Base-by-base conservation (phyloP, 2,888 invertebrate genomes). In the Tuta absoluta region DNA sequence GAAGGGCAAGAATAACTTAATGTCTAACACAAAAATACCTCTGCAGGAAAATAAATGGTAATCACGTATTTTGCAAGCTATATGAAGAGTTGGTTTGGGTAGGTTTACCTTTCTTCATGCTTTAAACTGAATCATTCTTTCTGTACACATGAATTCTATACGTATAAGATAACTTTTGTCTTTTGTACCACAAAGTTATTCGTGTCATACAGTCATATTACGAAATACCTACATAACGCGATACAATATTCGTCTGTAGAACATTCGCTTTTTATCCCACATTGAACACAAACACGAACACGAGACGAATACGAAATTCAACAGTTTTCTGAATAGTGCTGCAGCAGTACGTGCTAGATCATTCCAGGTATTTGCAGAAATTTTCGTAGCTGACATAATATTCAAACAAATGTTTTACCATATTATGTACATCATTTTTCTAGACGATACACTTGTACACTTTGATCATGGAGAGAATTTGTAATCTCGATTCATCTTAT, bases 181-280 rank as follows among this genome's bases (percentile, higher is more conserved):
- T 45, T 45, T n/a, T 17, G 11, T 45, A 14, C n/a, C 45, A 45
- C 45, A 45, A 45, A 17, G 8, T n/a, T 45, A 45, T 45, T 45
- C 45, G n/a, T 17, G 4, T 17, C 45, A 5, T 45, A 17, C 45
- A 17, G 4, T 45, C 11, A 45, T 11, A 45, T 33, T 8, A 17
- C 45, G n/a, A 45, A 14, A 45, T 45, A 17, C n/a, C 45, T 14
- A 14, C 45, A 17, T 23, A 12, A 23, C 51, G 51, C 17, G 51
- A 21, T 11, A 23, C 21, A 21, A 19, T 51, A 51, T 51, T 45
- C 45, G 45, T n/a, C 17, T 2, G n/a, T 5, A 45, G 4, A 24
- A 56, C n/a, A 56, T 56, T 33, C 17, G 28, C 17, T 53, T 21
- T 53, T 53, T 53, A 56, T 56, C 33, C 56, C 17, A 56, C 17